Conservation (phyloP, 2,888 invertebrate species). For the Hipparchia semele region DNA sequence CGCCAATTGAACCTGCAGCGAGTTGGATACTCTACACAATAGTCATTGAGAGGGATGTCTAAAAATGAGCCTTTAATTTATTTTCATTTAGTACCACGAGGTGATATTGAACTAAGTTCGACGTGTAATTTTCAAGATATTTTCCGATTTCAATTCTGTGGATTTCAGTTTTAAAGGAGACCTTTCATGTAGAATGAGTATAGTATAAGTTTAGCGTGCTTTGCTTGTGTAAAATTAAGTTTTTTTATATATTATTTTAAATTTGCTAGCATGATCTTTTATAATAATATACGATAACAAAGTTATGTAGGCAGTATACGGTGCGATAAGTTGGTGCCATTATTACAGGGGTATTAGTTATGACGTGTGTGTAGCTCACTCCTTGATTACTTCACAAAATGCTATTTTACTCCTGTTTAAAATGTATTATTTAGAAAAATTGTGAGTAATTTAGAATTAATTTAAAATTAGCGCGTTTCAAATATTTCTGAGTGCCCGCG, state of each 20-base stretch:
- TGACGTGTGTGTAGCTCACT: conserved; percentile 64
- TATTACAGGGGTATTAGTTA: conserved; percentile 82
- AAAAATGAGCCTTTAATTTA: conserved; percentile 76
- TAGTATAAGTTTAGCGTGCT: conserved; percentile 82
- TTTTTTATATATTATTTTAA: conserved; percentile 71
- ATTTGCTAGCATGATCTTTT: conserved; percentile 78
- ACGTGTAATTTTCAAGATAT: conserved; percentile 58
- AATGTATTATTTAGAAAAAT: conserved; percentile 27
- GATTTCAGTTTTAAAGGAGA: conserved; percentile 72
- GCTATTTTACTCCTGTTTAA: conserved; percentile 34
- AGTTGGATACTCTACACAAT: conserved; percentile 39
- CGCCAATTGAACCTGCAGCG: conserved; percentile 56
- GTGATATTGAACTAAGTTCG: conserved; percentile 79
- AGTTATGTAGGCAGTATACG: conserved; percentile 83
- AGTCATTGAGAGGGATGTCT: conserved; percentile 57
- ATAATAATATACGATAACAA: conserved; percentile 77
- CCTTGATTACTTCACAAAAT: conserved; percentile 50
- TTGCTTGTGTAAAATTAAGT: conserved; percentile 81
- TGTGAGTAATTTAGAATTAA: conserved; percentile 20
- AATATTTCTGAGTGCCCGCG: not conserved
- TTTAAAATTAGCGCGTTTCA: conserved; percentile 1
- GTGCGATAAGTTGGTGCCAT: conserved; percentile 84
- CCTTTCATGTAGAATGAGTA: conserved; percentile 73
- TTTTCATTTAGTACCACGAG: conserved; percentile 69
- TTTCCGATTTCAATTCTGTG: conserved; percentile 64